Percentiles rank a stretch among this genome's conserved stretches.
These are phyloP conservation scores for Synchiropus splendidus DNA, from an alignment of 2,113 vertebrate species.

Conservation along the genomic window DNA sequence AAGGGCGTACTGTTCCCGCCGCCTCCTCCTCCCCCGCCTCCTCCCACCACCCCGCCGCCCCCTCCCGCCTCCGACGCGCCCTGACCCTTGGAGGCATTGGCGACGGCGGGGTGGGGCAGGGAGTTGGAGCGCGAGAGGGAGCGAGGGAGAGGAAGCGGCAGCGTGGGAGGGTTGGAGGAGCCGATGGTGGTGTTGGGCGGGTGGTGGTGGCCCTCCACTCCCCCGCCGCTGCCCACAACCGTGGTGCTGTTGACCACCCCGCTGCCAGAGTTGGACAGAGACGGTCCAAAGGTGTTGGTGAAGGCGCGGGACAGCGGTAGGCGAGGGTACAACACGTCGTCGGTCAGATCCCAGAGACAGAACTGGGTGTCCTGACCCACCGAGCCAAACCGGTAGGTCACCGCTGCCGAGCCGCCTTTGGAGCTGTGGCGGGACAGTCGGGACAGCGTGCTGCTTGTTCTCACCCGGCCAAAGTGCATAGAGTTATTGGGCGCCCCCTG, in stretches of 20 bases:
- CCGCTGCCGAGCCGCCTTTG: conserved; percentile 55
- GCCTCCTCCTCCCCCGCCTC: conserved; percentile 13
- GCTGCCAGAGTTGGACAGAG: conserved; percentile 56
- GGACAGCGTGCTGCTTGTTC: conserved; percentile 73
- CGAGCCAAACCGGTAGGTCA: conserved; percentile 84
- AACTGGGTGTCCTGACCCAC: conserved; percentile 91
- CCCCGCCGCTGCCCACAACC: conserved; percentile 32
- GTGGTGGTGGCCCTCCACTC: conserved; percentile 65
- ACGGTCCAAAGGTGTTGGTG: conserved; percentile 67
- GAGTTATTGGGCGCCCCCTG: conserved; percentile 48
- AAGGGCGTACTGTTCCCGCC: conserved; percentile 52
- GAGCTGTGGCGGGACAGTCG: conserved; percentile 73
- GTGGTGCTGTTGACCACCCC: conserved; percentile 53
- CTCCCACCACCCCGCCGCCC: conserved; percentile 23
- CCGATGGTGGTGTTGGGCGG: conserved; percentile 52
- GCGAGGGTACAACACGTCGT: conserved; percentile 76
- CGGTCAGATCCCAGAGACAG: conserved; percentile 86
- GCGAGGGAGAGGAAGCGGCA: conserved; percentile 68
- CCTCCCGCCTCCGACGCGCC: conserved; percentile 27
- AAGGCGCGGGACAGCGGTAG: conserved; percentile 73
- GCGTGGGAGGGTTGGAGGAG: conserved; percentile 43
- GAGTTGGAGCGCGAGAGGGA: conserved; percentile 86
- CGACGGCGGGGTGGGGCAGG: conserved; percentile 76
- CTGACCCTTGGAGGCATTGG: conserved; percentile 54
- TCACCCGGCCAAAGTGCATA: conserved; percentile 62